phyloP scores from a whole-genome alignment of 2,113 vertebrate genomes.

The Gambusia affinis region DNA sequence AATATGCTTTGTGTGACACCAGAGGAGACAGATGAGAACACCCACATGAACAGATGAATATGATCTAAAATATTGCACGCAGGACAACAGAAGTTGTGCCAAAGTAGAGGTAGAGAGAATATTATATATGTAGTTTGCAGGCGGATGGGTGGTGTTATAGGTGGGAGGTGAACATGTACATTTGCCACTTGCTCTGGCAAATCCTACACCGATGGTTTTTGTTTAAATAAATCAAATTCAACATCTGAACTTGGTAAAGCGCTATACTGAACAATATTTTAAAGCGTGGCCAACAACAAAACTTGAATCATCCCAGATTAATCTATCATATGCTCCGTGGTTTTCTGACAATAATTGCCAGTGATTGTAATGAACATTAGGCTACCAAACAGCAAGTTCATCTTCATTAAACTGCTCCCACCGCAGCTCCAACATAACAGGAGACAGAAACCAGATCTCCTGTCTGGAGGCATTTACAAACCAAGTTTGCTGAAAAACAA shows the following conservation, averaged over 20 bases:
- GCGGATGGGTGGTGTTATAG: not conserved
- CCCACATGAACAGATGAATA: not conserved
- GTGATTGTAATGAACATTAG: conserved; percentile 9
- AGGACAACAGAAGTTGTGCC: not conserved
- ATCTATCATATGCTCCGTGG: not conserved
- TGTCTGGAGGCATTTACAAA: conserved; percentile 27
- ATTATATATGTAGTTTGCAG: not conserved
- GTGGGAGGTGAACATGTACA: no score
- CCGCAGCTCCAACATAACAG: conserved; percentile 17
- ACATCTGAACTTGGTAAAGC: not conserved
- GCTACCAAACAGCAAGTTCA: conserved; percentile 18
- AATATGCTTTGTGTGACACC: conserved; percentile 34
- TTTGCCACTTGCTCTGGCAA: no score
- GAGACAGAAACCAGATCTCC: conserved; percentile 35
- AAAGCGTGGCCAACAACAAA: not conserved
- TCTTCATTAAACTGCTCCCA: conserved; percentile 26
- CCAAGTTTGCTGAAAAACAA: conserved; percentile 31
- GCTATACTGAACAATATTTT: not conserved
- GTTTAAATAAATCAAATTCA: not conserved
- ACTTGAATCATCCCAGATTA: not conserved
- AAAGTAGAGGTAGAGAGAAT: no score
- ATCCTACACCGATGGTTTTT: not conserved
- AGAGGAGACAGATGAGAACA: conserved; percentile 27
- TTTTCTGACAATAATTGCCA: not conserved
- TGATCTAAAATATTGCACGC: no score